Base-by-base conservation (phyloP, 2,797 vertebrate species). In the Hirundo rustica region DNA sequence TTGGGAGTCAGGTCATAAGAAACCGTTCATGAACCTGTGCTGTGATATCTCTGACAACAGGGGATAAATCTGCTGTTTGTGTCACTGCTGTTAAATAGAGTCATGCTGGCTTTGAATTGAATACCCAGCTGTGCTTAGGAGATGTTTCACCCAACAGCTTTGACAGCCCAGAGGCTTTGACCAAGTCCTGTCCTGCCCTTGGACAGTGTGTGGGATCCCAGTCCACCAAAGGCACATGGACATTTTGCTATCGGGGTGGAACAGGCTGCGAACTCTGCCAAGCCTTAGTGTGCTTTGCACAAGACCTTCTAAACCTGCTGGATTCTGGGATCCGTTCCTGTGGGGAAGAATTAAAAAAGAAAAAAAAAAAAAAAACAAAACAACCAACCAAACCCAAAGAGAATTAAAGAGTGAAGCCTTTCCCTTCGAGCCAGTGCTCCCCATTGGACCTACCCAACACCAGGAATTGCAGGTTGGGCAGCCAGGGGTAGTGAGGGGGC, bases 221-320 rank as follows among this genome's bases (percentile, higher is more conserved):
- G 3, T 1, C 15, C 10, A 32, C 6, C 2, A 3, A 21, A 64
- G 19, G 10, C 19, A 61, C 9, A 0, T 1, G 17, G 36, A 54
- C 0, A 4, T 58, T 89, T 40, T 68, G 9, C 16, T 72, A 0
- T 29, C 20, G 72, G 30, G 16, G 16, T 68, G 42, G 45, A 79
- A 19, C 4, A 29, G 17, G n/a, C 14, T 74, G 5, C 40, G 57
- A 81, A 2, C 36, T 80, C 38, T 47, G 58, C 26, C 5, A 9
- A 58, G 27, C 23, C 25, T 21, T 13, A 2, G 4, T 15, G 22
- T 67, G 60, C 44, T 83, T 18, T 76, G 10, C 44, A 23, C 30
- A 22, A 58, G 45, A 68, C 10, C 42, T 70, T 66, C 72, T 62
- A 40, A 80, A 81, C 19, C 26, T 67, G 3, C 14, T 34, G 42